Evolutionary conservation across 2,113 vertebrate genomes (phyloP), one percentile per base, ranked within the genome.

Genomic region (Calonectris borealis): DNA sequence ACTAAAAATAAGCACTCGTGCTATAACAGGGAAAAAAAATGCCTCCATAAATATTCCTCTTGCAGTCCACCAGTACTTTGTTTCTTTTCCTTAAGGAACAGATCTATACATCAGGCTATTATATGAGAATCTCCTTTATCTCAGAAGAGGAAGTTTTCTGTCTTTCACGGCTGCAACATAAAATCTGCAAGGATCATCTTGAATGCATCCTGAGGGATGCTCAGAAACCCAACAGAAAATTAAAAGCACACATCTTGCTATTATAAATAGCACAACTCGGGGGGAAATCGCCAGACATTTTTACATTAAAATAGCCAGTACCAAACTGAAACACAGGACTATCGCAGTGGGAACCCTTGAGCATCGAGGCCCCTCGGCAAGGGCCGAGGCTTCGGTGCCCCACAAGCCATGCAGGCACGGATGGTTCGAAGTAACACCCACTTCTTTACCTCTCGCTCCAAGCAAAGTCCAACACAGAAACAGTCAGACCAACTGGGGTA

Each of bases 361-460:
- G 14, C 48, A 61, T 1, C 17, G 51, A 60, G 65, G 11, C 17
- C 22, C 34, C 57, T 36, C 10, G 10, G 22, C 55, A 81, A 9
- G 7, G 5, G 5, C 24, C 11, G n/a, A 54, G 26, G 54, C 31
- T 65, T 52, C 1, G 2, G 83, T 65, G 21, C 19, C 51, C 29
- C 54, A 18, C 32, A 34, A 70, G 51, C 55, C 16, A 1, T 0
- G 4, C 0, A 0, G 40, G n/a, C 16, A 32, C 2, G 8, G 48
- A 29, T 1, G 7, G 60, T 16, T 42, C 81, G 54, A 88, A 49
- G 34, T 1, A 25, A 48, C 10, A 0, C 5, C 36, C 22, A 19
- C 34, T 31, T 20, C 86, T 91, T 34, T 5, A 48, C 22, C 44
- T 88, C 31, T 19, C 16, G 7, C 32, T 38, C 13, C 52, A 61